Conservation (phyloP, 2,888 invertebrate genomes). For the Callyntrura guangdongensis region DNA sequence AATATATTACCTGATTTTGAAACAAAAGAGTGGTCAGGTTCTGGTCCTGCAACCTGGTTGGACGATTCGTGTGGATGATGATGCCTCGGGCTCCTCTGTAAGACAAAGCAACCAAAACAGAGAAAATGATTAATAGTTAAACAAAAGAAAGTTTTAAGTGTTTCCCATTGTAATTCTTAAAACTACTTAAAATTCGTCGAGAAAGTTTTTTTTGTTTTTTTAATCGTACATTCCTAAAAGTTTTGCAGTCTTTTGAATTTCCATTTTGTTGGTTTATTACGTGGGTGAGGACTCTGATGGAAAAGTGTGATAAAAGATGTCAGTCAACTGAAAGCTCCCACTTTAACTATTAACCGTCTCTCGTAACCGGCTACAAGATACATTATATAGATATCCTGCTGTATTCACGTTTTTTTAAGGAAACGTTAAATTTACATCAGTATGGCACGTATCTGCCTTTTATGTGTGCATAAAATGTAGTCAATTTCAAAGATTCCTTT, state of each 20-base stretch:
- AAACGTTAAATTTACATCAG: slow-evolving; percentile 26
- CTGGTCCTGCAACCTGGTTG: slow-evolving; percentile 66
- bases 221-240: not conserved
- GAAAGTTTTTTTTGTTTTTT: not conserved
- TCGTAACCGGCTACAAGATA: not conserved
- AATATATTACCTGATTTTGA: slow-evolving; percentile 59
- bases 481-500: slow-evolving; percentile 30
- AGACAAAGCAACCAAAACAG: slow-evolving; percentile 35
- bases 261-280: not conserved
- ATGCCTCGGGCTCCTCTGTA: slow-evolving; percentile 78
- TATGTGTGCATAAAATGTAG: slow-evolving; percentile 46
- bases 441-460: slow-evolving; percentile 12
- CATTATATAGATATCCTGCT: not conserved
- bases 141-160: not conserved
- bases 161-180: not conserved
- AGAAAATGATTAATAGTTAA: not conserved
- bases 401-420: slow-evolving; percentile 11
- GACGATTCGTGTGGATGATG: slow-evolving; percentile 71
- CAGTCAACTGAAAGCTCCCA: slow-evolving; percentile 10
- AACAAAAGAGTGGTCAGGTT: slow-evolving; percentile 47
- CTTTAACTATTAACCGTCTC: not conserved
- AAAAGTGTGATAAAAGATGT: not conserved
- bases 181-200: too few relatives aligned
- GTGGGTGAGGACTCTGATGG: not conserved
- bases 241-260: not conserved